phyloP scores from a whole-genome alignment of 2,888 invertebrate genomes.

The Kuschelorhynchus macadamiae region DNA sequence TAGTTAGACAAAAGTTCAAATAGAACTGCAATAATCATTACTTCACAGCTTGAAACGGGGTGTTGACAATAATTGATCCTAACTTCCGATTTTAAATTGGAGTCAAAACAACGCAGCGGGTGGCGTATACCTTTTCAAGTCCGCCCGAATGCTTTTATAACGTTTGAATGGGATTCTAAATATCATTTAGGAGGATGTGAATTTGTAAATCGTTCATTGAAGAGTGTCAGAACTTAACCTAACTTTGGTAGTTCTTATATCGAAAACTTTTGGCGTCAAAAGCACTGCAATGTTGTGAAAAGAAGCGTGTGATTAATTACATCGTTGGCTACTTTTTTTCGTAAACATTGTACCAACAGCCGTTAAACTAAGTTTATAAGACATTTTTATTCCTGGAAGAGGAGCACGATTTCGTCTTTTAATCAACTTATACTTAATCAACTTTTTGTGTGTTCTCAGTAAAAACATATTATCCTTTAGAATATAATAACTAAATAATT shows the following conservation, averaged over 20 bases:
- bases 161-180: slow-evolving; percentile 47
- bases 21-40: slow-evolving; percentile 58
- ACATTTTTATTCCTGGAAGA: no score
- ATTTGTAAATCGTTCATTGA: slow-evolving; percentile 38
- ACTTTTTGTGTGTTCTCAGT: no score
- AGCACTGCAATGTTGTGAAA: background rate
- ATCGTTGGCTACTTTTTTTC: no score
- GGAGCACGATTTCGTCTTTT: no score
- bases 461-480: no score
- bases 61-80: slow-evolving; percentile 65
- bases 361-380: no score
- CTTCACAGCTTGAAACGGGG: slow-evolving; percentile 62
- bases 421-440: no score
- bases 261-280: slow-evolving; percentile 6
- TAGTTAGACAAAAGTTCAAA: slow-evolving; percentile 28
- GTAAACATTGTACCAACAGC: no score
- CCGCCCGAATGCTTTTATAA: slow-evolving; percentile 33
- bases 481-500: no score
- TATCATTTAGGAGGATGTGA: slow-evolving; percentile 41
- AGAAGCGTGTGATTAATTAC: slow-evolving; percentile 10
- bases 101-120: slow-evolving; percentile 59
- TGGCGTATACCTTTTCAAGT: slow-evolving; percentile 54
- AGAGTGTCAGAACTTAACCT: background rate
- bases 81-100: slow-evolving; percentile 59
- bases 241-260: background rate